Percentiles rank a stretch among this genome's conserved stretches.
Evolutionary conservation across 2,888 invertebrate species (phyloP).

Genomic region (Dendrolimus pini): DNA sequence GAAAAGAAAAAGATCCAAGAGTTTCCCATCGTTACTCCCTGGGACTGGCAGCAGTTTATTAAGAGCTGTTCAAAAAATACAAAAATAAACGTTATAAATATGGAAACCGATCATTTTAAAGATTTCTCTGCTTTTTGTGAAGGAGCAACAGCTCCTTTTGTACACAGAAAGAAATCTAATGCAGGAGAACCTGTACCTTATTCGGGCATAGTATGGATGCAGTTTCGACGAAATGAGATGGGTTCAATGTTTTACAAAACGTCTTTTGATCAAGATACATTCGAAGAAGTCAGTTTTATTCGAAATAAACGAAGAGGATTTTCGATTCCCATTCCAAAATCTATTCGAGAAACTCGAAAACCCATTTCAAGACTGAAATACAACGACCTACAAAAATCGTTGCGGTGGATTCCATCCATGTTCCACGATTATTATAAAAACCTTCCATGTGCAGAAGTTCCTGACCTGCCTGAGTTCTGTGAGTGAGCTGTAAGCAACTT

Average conservation of each 20-base stretch:
- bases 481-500: too few relatives aligned
- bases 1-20: too few relatives aligned
- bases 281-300: background rate
- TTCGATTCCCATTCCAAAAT: slow-evolving; percentile 1
- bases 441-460: background rate
- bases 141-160: background rate
- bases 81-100: too few relatives aligned
- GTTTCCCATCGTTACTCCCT: too few relatives aligned
- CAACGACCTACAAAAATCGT: slow-evolving; percentile 7
- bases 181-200: too few relatives aligned
- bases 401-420: slow-evolving; percentile 6
- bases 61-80: too few relatives aligned
- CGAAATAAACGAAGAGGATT: slow-evolving; percentile 2
- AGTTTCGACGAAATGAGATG: background rate
- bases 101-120: too few relatives aligned
- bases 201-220: background rate
- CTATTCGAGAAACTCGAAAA: slow-evolving; percentile 3
- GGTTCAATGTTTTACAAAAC: slow-evolving; percentile 1
- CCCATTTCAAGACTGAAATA: slow-evolving; percentile 7
- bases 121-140: too few relatives aligned
- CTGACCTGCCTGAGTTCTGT: background rate
- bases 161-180: background rate
- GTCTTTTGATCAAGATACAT: background rate
- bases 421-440: slow-evolving; percentile 5
- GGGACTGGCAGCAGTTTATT: too few relatives aligned